Evolutionary conservation across 2,797 vertebrate genomes (phyloP).

Genomic region (Spizella passerina): DNA sequence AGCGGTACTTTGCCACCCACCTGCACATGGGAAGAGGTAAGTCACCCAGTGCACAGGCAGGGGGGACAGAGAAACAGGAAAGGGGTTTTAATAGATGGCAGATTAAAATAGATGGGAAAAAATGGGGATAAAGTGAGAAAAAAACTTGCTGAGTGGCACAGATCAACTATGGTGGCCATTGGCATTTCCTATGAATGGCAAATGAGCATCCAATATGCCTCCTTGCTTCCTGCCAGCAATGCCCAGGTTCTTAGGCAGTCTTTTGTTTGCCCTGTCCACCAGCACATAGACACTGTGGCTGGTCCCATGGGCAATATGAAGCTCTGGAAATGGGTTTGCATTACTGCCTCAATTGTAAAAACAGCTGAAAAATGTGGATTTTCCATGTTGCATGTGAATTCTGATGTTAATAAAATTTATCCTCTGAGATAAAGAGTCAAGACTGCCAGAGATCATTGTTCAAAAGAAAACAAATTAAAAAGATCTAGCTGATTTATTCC

Average conservation of each 20-base stretch:
- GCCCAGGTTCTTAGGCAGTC: not conserved
- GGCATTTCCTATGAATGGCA: rapidly evolving
- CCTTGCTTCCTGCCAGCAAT: not conserved
- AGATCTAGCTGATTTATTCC: not conserved
- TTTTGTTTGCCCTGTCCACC: not conserved
- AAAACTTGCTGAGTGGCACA: not conserved
- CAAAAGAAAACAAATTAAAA: not conserved
- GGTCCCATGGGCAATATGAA: not conserved
- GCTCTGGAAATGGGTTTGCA: not conserved
- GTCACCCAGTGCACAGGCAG: no score
- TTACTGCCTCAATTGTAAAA: not conserved
- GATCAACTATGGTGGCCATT: not conserved
- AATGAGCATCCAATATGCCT: not conserved
- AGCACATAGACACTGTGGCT: rapidly evolving
- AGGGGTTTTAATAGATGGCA: not conserved
- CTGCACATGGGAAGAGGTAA: not conserved
- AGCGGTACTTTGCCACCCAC: not conserved
- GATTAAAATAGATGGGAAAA: not conserved
- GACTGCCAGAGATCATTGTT: not conserved
- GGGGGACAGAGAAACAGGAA: not conserved
- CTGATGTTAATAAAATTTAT: not conserved
- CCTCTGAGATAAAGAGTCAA: not conserved
- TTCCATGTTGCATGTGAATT: not conserved
- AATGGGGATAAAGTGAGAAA: not conserved
- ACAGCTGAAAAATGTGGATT: not conserved